Evolutionary conservation across 2,797 vertebrate genomes (phyloP).

Genomic region (Enteromius viviparus): DNA sequence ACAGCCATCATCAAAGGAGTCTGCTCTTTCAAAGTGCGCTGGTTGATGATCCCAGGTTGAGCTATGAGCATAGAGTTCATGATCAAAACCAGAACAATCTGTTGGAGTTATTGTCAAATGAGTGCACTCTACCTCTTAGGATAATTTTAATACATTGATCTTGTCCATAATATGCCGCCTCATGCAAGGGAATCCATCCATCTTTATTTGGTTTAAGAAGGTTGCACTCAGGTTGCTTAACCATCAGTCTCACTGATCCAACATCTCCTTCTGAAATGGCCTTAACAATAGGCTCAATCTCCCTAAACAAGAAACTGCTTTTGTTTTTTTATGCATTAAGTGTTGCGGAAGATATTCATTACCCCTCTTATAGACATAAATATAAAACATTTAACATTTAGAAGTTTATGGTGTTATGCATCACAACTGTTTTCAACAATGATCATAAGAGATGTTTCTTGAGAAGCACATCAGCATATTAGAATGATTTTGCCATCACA

Average conservation of each 20-base stretch:
- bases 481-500: background rate
- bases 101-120: background rate
- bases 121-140: conserved; percentile 75
- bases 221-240: conserved; percentile 72
- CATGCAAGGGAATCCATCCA: conserved; percentile 84
- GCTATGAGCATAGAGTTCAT: conserved; percentile 68
- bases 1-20: conserved; percentile 84
- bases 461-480: background rate
- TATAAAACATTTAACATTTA: background rate
- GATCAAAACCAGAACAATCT: background rate
- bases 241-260: conserved; percentile 73
- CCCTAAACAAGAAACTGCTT: conserved; percentile 55
- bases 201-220: conserved; percentile 78
- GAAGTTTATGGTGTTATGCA: background rate
- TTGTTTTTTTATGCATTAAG: background rate
- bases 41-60: conserved; percentile 84
- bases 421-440: background rate
- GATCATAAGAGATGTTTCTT: background rate
- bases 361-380: background rate
- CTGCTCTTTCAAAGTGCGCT: conserved; percentile 81
- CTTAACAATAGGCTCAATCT: conserved; percentile 74
- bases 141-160: conserved; percentile 77
- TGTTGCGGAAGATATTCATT: background rate
- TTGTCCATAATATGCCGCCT: conserved; percentile 83
- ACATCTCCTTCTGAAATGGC: conserved; percentile 79